phyloP scores from a whole-genome alignment of 2,113 vertebrate genomes.

The Aegithalos caudatus region DNA sequence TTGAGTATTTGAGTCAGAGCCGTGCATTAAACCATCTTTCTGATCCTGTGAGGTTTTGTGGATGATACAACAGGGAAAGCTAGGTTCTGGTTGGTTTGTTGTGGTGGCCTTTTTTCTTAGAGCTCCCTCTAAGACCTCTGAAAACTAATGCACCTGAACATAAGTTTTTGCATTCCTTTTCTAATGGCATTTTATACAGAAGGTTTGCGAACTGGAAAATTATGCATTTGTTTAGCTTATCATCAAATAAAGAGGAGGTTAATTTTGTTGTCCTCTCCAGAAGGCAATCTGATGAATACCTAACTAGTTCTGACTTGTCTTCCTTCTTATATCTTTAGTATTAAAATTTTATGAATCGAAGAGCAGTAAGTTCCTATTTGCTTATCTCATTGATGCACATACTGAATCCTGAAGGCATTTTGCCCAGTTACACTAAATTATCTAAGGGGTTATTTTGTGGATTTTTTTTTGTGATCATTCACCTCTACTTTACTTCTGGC shows the following conservation, averaged over 20 bases:
- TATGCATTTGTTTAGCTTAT: neutral
- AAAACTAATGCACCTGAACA: neutral
- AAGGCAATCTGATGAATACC: neutral
- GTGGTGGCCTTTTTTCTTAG: neutral
- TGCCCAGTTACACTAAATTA: neutral
- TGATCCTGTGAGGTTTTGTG: accelerated
- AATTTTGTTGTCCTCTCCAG: neutral
- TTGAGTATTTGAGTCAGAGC: neutral
- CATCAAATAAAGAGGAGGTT: neutral
- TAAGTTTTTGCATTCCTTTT: neutral
- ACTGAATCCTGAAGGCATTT: neutral
- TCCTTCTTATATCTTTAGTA: neutral
- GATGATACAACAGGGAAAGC: neutral
- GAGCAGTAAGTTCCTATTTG: neutral
- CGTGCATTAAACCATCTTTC: neutral
- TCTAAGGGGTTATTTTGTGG: neutral
- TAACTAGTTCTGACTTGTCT: neutral
- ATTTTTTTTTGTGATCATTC: neutral
- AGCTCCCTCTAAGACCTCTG: neutral
- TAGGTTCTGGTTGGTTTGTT: neutral
- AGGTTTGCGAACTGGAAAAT: neutral
- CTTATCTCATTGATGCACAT: neutral
- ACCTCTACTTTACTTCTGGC: neutral
- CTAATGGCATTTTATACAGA: neutral
- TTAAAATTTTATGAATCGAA: neutral